Conservation (phyloP, 2,113 vertebrate genomes). For the Meriones unguiculatus region DNA sequence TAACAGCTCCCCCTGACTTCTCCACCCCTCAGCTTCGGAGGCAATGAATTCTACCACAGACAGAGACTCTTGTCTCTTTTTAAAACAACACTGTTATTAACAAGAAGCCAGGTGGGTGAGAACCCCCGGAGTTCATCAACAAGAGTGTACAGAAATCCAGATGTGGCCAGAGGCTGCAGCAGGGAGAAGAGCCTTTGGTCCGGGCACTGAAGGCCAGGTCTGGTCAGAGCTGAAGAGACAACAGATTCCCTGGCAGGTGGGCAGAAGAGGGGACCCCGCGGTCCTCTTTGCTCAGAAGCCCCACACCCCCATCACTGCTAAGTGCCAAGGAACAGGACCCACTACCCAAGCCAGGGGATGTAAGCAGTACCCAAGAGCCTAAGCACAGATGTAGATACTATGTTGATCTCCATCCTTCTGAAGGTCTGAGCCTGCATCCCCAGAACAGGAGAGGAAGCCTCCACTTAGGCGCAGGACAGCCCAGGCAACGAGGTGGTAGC, state of each 20-base stretch:
- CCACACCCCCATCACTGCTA: neutral
- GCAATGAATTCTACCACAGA: constrained; percentile 61
- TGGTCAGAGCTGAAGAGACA: constrained; percentile 17
- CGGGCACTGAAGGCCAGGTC: constrained; percentile 42
- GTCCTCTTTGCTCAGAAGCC: constrained; percentile 26
- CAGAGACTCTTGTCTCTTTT: neutral
- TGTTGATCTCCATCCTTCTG: neutral
- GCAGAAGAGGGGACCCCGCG: neutral
- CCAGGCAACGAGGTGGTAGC: neutral
- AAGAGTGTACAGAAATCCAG: constrained; percentile 58
- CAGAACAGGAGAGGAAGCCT: neutral
- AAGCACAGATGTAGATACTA: accelerated
- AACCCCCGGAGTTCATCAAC: neutral
- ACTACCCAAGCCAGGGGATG: neutral
- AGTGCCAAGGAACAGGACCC: neutral
- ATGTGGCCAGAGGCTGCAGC: neutral
- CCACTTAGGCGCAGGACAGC: neutral
- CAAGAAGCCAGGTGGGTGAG: neutral
- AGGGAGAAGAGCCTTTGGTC: neutral
- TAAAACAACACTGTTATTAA: neutral
- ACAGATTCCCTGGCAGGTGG: neutral
- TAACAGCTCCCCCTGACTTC: constrained; percentile 92
- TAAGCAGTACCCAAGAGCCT: accelerated
- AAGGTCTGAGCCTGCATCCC: neutral
- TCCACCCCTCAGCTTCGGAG: constrained; percentile 79